Base-by-base conservation (phyloP, 2,797 vertebrate genomes). In the Cuniculus paca region DNA sequence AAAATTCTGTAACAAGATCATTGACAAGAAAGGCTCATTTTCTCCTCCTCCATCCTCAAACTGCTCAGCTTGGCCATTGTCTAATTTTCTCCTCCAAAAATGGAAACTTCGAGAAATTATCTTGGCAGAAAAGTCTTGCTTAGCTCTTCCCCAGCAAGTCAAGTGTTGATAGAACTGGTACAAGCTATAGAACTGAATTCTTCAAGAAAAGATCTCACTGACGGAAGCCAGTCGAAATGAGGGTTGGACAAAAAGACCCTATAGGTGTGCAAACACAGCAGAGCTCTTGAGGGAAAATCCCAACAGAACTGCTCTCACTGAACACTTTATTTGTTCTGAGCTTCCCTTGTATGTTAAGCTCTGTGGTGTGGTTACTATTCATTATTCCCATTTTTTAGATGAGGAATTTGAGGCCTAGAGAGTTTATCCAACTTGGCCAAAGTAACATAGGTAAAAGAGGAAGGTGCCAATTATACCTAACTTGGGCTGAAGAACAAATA, bases 61-160 rank as follows among this genome's bases (percentile, higher is more conserved):
- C 36, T 92, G 92, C 96, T 97, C 92, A 96, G 95, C 65, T 97
- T 94, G 96, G 96, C 96, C 86, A 95, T 97, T 97, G 96, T 96
- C 96, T 96, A 60, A 88, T 98, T 97, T 97, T 98, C 94, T 95
- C 42, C 94, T 97, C 95, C 94, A 86, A 96, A 78, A 97, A 95
- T 85, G 58, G 95, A 97, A 97, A 97, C 97, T 97, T 97, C 0
- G 91, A 95, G 97, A 96, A 96, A 97, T 97, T 94, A 97, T 77
- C 56, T 97, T 97, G 97, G 97, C 97, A 96, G 87, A 34, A 79
- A 95, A 96, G 77, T 91, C 95, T 95, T 91, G 61, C 92, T 96
- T 97, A 81, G 78, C 89, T 96, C 95, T 97, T 85, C 88, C 54
- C 60, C 28, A 81, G 77, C 50, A 96, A 84, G 86, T 81, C 61